Conservation (phyloP, 2,113 vertebrate genomes). For the Rhagologus leucostigma region DNA sequence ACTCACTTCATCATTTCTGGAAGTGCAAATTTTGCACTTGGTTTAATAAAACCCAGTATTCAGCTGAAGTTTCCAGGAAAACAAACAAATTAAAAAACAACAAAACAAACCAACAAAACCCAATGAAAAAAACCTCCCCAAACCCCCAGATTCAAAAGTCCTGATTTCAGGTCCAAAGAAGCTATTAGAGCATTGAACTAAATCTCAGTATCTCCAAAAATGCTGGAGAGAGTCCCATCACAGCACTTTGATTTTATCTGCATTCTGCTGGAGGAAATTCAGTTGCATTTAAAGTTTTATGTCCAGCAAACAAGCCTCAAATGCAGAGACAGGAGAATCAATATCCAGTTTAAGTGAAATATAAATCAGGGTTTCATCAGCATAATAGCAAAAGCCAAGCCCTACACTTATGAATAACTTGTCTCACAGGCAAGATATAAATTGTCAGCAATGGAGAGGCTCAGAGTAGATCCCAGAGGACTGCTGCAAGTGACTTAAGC, state of each 20-base stretch:
- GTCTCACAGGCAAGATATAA: conserved; percentile 44
- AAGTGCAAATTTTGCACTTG: not conserved
- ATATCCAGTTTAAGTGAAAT: conserved; percentile 58
- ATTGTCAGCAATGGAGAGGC: not conserved
- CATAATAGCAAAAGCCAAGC: conserved; percentile 47
- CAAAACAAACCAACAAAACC: not conserved
- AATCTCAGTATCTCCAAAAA: not conserved
- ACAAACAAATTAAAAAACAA: not conserved
- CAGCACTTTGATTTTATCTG: conserved; percentile 21
- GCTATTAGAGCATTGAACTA: not conserved
- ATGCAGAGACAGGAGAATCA: conserved; percentile 55
- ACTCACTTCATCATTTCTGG: not conserved
- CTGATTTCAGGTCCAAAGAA: not conserved
- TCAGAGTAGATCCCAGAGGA: conserved; percentile 7
- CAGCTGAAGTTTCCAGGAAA: not conserved
- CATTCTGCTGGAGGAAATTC: conserved; percentile 39
- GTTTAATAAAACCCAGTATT: not conserved
- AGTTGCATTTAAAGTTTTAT: conserved; percentile 55
- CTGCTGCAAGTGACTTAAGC: not conserved
- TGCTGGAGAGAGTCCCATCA: not conserved
- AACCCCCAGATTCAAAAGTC: not conserved
- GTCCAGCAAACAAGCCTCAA: conserved; percentile 45
- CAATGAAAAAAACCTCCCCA: fast-evolving
- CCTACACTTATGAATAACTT: conserved; percentile 42
- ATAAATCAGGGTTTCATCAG: conserved; percentile 59